Evolutionary conservation across 2,113 vertebrate species (phyloP).

Genomic region (Thunnus maccoyii): DNA sequence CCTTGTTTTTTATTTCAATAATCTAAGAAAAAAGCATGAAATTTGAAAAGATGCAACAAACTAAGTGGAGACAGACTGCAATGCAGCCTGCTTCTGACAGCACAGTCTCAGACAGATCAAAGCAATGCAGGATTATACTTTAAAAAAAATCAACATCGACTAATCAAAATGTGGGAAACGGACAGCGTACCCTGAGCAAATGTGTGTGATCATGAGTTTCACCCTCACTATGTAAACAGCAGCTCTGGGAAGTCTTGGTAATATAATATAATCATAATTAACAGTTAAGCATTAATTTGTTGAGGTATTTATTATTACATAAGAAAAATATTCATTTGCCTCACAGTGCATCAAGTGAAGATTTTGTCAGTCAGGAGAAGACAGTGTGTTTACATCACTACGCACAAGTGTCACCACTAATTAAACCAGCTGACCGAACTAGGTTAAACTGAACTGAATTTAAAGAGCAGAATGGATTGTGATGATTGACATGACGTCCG

Average conservation of each 20-base stretch:
- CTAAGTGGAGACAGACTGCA: constrained; percentile 25
- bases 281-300: neutral
- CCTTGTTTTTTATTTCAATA: constrained; percentile 24
- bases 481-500: too few species aligned
- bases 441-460: neutral
- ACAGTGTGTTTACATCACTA: neutral
- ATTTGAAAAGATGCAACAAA: constrained; percentile 41
- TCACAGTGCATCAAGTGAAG: neutral
- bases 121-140: constrained; percentile 10
- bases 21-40: constrained; percentile 5
- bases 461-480: too few species aligned
- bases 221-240: neutral
- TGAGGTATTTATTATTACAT: constrained; percentile 10
- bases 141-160: constrained; percentile 17
- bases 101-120: constrained; percentile 36
- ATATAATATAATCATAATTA: constrained; percentile 24
- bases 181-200: neutral
- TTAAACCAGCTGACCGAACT: neutral
- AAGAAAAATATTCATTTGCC: neutral
- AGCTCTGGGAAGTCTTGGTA: neutral
- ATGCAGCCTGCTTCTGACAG: constrained; percentile 18
- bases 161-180: constrained; percentile 26
- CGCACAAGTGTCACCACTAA: constrained; percentile 5
- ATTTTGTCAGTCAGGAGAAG: neutral
- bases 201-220: neutral